phyloP scores from a whole-genome alignment of 2,797 vertebrate species.

The Sus cebifrons region DNA sequence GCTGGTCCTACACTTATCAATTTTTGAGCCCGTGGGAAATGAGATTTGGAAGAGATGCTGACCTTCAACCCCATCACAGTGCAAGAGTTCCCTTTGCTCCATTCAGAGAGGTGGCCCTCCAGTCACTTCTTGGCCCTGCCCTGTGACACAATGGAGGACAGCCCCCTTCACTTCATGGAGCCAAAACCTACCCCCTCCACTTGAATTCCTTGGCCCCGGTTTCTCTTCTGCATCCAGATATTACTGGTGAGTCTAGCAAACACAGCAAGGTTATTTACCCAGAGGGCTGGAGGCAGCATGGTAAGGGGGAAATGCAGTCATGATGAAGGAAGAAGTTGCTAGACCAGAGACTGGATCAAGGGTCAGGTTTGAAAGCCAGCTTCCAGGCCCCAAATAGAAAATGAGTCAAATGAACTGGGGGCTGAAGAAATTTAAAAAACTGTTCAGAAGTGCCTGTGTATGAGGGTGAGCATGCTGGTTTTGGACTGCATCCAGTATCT shows the following conservation, averaged over 20 bases:
- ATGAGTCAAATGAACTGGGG: not conserved
- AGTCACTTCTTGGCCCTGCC: not conserved
- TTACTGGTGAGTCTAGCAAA: not conserved
- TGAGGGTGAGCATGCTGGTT: not conserved
- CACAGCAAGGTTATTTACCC: not conserved
- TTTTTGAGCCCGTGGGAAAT: not conserved
- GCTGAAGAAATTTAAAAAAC: not conserved
- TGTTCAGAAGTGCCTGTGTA: not conserved
- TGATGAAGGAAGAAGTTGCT: not conserved
- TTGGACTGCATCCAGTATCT: not conserved
- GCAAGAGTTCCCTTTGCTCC: not conserved
- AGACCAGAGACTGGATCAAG: not conserved
- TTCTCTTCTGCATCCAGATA: not conserved
- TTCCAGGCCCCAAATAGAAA: not conserved
- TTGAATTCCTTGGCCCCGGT: not conserved
- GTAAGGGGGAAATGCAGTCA: not conserved
- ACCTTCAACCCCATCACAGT: not conserved
- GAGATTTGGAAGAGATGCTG: not conserved
- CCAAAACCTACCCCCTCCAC: not conserved
- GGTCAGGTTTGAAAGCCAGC: not conserved
- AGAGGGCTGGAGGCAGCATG: not conserved
- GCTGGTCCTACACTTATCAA: not conserved
- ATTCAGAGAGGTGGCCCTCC: not conserved
- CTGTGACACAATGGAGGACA: not conserved
- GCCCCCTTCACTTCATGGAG: not conserved